Percentiles rank a stretch among this genome's conserved stretches.
Evolutionary conservation across 1,140 invertebrate species (phyloP).

Genomic region (Rhopalosiphum padi): DNA sequence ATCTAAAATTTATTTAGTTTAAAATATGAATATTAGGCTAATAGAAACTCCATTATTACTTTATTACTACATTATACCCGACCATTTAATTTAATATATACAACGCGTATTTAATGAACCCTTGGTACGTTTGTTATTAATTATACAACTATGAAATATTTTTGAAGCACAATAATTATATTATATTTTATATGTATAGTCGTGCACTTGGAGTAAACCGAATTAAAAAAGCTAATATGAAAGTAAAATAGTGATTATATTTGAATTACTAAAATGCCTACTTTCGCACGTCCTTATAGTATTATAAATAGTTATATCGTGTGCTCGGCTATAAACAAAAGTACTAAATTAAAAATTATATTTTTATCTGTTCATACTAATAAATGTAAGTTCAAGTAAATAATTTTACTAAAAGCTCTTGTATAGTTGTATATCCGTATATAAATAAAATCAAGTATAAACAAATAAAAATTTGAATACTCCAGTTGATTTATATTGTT

Average conservation of each 20-base stretch:
- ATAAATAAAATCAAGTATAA: neutral
- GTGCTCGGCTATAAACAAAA: neutral
- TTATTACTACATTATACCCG: no score
- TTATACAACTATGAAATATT: neutral
- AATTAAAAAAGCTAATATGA: neutral
- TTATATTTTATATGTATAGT: neutral
- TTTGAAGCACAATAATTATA: neutral
- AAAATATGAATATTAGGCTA: neutral
- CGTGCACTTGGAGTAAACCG: neutral
- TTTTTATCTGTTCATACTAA: neutral
- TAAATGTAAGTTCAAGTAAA: neutral
- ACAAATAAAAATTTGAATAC: neutral
- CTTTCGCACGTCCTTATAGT: neutral
- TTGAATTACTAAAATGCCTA: neutral
- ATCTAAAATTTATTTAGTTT: neutral
- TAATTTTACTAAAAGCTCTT: neutral
- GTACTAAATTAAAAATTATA: neutral
- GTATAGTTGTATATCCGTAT: neutral
- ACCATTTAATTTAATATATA: neutral
- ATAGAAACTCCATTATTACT: neutral
- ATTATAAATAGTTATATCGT: neutral
- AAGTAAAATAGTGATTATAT: neutral
- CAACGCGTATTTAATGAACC: neutral
- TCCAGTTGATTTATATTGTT: neutral
- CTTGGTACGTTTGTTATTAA: neutral